Percentiles rank a stretch among this genome's conserved stretches.
phyloP scores from a whole-genome alignment of 2,113 vertebrate genomes.

The Tetraodon nigroviridis region DNA sequence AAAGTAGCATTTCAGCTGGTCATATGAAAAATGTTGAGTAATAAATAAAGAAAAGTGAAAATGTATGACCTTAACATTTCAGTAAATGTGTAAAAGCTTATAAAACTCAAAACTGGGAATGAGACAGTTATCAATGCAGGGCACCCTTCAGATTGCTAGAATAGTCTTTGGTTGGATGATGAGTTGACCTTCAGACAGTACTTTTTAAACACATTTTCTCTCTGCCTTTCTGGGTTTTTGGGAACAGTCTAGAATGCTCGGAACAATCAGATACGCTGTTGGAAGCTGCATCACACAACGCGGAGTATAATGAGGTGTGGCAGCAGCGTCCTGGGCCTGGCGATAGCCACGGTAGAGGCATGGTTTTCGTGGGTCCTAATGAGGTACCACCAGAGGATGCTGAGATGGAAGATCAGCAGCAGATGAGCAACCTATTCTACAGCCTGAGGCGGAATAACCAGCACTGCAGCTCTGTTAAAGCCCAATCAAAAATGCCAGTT shows the following conservation, averaged over 20 bases:
- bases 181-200: conserved; percentile 53
- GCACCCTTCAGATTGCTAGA: conserved; percentile 54
- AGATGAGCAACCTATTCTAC: conserved; percentile 41
- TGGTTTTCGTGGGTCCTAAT: conserved; percentile 64
- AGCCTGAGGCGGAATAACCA: conserved; percentile 38
- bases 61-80: conserved; percentile 20
- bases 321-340: conserved; percentile 18
- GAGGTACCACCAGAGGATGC: conserved; percentile 63
- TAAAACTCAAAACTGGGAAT: background rate
- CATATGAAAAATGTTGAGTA: conserved; percentile 32
- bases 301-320: conserved; percentile 21
- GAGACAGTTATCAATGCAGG: conserved; percentile 24
- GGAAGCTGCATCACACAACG: conserved; percentile 32
- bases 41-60: conserved; percentile 23
- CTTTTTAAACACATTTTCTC: conserved; percentile 21
- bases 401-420: conserved; percentile 59
- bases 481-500: conserved; percentile 26
- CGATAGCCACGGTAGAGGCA: conserved; percentile 43
- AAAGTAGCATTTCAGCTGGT: conserved; percentile 14
- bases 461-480: conserved; percentile 41
- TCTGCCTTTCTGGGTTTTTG: background rate
- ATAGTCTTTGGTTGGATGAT: conserved; percentile 38
- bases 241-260: conserved; percentile 19
- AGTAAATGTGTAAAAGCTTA: conserved; percentile 4
- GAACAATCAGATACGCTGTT: conserved; percentile 17